These are phyloP conservation scores for Cynodonichthys magdalenae DNA, from an alignment of 2,797 vertebrate genomes.

Conservation along the genomic window DNA sequence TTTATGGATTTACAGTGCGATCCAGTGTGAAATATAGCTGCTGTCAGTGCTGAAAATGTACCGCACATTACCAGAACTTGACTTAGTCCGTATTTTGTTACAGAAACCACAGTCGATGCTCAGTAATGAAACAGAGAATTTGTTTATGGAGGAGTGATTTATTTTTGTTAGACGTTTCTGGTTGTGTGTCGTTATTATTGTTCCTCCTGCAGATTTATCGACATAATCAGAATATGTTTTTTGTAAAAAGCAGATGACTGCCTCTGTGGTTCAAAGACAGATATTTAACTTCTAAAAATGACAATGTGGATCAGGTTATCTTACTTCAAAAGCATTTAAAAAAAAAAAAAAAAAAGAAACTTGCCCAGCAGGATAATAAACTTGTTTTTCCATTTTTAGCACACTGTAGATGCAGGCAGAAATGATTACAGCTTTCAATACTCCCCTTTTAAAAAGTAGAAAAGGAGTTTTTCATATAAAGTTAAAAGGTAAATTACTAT, in stretches of 20 bases:
- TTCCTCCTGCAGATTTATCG: slow-evolving; percentile 59
- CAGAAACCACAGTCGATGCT: slow-evolving; percentile 42
- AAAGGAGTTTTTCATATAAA: not conserved
- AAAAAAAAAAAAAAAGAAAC: slow-evolving; percentile 9
- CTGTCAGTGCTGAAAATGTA: slow-evolving; percentile 47
- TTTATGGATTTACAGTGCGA: slow-evolving; percentile 67
- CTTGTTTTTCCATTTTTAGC: not conserved
- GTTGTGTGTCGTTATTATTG: slow-evolving; percentile 51
- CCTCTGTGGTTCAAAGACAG: slow-evolving; percentile 25
- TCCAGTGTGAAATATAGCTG: slow-evolving; percentile 58
- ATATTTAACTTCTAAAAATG: slow-evolving; percentile 1
- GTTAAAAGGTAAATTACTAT: not conserved
- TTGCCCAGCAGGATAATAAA: not conserved
- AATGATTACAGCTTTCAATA: too few species aligned
- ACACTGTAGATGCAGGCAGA: too few species aligned
- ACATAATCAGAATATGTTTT: slow-evolving; percentile 47
- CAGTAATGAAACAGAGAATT: slow-evolving; percentile 47
- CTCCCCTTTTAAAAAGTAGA: too few species aligned
- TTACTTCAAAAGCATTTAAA: slow-evolving; percentile 18
- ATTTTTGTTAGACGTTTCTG: slow-evolving; percentile 59
- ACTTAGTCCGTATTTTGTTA: slow-evolving; percentile 32
- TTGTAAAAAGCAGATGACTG: slow-evolving; percentile 27
- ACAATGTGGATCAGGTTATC: slow-evolving; percentile 21
- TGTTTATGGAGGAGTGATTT: slow-evolving; percentile 53
- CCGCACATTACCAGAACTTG: slow-evolving; percentile 30